These are phyloP conservation scores for Oncorhynchus tshawytscha DNA, from an alignment of 2,113 vertebrate genomes.

Conservation along the genomic window DNA sequence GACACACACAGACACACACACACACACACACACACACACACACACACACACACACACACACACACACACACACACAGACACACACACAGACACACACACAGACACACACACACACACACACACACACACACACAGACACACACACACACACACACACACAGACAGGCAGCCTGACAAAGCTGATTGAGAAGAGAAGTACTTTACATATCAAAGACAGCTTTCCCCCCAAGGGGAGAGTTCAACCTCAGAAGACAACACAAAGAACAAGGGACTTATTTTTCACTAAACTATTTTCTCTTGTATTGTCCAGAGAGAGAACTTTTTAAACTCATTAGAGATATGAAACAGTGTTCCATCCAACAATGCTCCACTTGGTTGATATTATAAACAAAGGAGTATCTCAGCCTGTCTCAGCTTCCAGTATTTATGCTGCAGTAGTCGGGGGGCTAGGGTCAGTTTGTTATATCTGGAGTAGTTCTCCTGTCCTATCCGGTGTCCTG, in stretches of 20 bases:
- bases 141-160: background rate
- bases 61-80: too few relatives aligned
- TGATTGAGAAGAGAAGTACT: constrained; percentile 34
- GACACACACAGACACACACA: too few relatives aligned
- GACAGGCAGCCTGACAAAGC: constrained; percentile 51
- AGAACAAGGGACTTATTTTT: background rate
- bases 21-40: too few relatives aligned
- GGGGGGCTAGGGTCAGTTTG: too few relatives aligned
- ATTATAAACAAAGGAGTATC: too few relatives aligned
- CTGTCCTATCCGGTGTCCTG: too few relatives aligned
- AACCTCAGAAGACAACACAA: constrained; percentile 16
- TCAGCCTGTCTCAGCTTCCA: too few relatives aligned
- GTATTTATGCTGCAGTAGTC: too few relatives aligned
- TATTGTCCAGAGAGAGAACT: background rate
- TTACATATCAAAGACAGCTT: constrained; percentile 58
- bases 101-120: background rate
- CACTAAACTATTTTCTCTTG: background rate
- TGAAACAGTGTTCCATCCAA: background rate
- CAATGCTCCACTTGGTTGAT: too few relatives aligned
- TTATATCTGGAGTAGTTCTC: too few relatives aligned
- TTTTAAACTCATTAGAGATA: background rate
- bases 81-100: too few relatives aligned
- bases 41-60: background rate
- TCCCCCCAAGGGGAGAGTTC: constrained; percentile 32
- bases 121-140: too few relatives aligned